These are phyloP conservation scores for Numida meleagris DNA, from an alignment of 2,113 vertebrate genomes.

Conservation along the genomic window DNA sequence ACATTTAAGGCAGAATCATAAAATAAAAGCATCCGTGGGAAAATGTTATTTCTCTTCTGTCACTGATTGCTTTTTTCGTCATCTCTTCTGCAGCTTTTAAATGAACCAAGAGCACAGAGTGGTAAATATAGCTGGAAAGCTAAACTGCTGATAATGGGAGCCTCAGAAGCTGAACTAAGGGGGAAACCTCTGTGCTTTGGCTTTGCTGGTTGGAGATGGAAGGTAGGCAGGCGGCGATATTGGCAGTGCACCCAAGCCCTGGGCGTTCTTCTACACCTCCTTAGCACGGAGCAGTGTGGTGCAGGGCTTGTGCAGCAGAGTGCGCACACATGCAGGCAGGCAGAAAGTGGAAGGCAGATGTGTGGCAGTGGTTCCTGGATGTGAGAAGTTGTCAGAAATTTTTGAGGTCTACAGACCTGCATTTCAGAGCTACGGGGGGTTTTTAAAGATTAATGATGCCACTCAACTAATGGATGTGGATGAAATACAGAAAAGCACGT, in stretches of 20 bases:
- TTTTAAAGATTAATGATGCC: neutral
- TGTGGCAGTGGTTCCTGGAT: neutral
- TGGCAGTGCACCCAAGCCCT: fast-evolving
- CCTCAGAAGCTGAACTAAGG: neutral
- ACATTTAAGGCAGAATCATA: neutral
- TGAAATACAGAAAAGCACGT: neutral
- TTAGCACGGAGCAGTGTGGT: fast-evolving
- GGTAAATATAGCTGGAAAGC: neutral
- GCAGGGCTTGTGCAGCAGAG: fast-evolving
- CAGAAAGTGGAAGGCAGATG: neutral
- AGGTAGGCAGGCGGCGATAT: neutral
- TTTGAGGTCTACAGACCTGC: neutral
- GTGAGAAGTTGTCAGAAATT: neutral
- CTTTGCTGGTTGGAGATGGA: fast-evolving
- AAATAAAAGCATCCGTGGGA: neutral
- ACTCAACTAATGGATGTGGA: neutral
- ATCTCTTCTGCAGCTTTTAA: neutral
- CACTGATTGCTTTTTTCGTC: neutral
- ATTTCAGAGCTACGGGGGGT: no score
- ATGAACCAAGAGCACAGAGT: neutral
- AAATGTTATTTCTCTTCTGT: fast-evolving
- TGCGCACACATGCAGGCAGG: fast-evolving
- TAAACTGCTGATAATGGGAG: neutral
- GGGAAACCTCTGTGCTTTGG: neutral
- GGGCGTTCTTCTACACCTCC: fast-evolving